Evolutionary conservation across 2,113 vertebrate genomes (phyloP).

Genomic region (Malurus elegans): DNA sequence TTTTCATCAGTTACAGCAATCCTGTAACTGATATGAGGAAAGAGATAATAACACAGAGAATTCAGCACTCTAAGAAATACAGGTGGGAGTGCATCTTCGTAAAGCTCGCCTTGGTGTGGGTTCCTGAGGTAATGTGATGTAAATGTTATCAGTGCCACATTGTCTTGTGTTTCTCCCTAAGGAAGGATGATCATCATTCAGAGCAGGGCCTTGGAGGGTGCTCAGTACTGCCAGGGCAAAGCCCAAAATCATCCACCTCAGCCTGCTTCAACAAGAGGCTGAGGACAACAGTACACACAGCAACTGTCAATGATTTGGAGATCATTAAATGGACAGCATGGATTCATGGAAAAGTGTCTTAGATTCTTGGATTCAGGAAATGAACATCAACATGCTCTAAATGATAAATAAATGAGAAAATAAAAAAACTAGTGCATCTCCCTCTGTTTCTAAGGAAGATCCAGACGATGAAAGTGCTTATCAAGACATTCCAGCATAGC

Average conservation of each 20-base stretch:
- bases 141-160: not conserved
- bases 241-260: not conserved
- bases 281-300: not conserved
- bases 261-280: rapidly evolving
- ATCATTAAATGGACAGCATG: not conserved
- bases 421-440: not conserved
- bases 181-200: not conserved
- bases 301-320: not conserved
- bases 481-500: not conserved
- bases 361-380: not conserved
- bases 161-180: not conserved
- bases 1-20: not conserved
- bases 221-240: not conserved
- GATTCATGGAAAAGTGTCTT: not conserved
- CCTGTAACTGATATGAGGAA: not conserved
- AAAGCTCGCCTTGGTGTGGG: not conserved
- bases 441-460: not conserved
- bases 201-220: not conserved
- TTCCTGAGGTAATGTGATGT: not conserved
- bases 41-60: not conserved
- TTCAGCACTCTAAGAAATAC: not conserved
- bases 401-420: not conserved
- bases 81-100: not conserved
- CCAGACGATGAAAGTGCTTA: not conserved
- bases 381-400: not conserved